Conservation (phyloP, 2,797 vertebrate species). For the Ptychadena robeensis region DNA sequence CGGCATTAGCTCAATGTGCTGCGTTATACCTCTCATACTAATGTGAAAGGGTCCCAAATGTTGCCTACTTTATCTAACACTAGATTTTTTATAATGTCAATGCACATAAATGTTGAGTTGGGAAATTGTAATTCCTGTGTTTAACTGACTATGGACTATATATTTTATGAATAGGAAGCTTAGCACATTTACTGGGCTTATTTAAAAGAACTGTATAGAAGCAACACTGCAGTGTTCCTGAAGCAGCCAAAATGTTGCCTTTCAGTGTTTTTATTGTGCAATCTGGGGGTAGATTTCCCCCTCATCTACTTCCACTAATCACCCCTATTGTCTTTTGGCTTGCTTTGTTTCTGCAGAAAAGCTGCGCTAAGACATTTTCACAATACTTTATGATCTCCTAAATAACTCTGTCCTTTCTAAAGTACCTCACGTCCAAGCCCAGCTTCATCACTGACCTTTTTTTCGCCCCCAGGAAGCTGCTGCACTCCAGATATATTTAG, state of each 20-base stretch:
- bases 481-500: slow-evolving; percentile 58
- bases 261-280: neutral
- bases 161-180: neutral
- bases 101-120: too few species aligned
- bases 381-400: slow-evolving; percentile 16
- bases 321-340: neutral
- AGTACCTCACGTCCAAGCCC: slow-evolving; percentile 22
- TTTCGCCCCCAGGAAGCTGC: slow-evolving; percentile 36
- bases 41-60: too few species aligned
- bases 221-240: too few species aligned
- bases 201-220: neutral
- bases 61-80: too few species aligned
- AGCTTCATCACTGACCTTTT: slow-evolving; percentile 54
- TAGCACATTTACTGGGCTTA: neutral
- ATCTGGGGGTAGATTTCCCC: neutral
- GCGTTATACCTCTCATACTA: too few species aligned
- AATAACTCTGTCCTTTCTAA: slow-evolving; percentile 34
- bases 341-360: neutral
- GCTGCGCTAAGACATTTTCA: neutral
- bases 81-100: too few species aligned
- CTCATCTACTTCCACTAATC: neutral
- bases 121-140: neutral
- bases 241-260: too few species aligned
- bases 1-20: too few species aligned
- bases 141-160: neutral